Percentiles rank a stretch among this genome's conserved stretches.
phyloP scores from a whole-genome alignment of 2,888 invertebrate genomes.

The Nebria salina region DNA sequence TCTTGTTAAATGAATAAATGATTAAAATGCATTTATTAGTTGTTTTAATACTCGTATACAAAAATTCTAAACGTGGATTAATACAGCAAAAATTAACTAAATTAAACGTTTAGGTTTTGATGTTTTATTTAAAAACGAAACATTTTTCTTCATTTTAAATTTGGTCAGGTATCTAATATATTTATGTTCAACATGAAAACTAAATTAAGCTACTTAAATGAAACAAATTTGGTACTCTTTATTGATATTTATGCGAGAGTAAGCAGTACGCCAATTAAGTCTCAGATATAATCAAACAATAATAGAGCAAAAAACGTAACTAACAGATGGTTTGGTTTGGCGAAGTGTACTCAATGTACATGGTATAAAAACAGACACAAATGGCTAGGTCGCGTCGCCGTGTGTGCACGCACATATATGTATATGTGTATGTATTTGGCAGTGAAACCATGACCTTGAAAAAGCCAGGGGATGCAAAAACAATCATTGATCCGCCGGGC shows the following conservation, averaged over 20 bases:
- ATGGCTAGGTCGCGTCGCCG: neutral
- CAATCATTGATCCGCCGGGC: constrained; percentile 19
- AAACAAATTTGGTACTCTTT: neutral
- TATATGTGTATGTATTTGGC: neutral
- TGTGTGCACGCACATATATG: neutral
- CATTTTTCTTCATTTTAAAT: too few species aligned
- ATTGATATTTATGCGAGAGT: neutral
- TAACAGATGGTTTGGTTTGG: neutral
- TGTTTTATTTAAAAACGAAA: too few species aligned
- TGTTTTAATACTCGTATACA: too few species aligned
- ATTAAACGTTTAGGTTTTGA: too few species aligned
- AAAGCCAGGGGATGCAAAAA: constrained; percentile 19
- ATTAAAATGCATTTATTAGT: too few species aligned
- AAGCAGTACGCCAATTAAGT: neutral
- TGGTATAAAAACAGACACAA: neutral
- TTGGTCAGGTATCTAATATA: too few species aligned
- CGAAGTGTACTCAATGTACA: neutral
- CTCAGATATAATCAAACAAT: neutral
- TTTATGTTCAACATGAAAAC: too few species aligned
- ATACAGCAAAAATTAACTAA: too few species aligned
- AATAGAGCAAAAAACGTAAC: neutral
- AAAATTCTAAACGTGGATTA: too few species aligned
- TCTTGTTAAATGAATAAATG: too few species aligned
- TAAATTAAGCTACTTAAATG: neutral
- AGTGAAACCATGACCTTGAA: constrained; percentile 19